Base-by-base conservation (phyloP, 2,113 vertebrate species). In the Orientallactaga bullata region DNA sequence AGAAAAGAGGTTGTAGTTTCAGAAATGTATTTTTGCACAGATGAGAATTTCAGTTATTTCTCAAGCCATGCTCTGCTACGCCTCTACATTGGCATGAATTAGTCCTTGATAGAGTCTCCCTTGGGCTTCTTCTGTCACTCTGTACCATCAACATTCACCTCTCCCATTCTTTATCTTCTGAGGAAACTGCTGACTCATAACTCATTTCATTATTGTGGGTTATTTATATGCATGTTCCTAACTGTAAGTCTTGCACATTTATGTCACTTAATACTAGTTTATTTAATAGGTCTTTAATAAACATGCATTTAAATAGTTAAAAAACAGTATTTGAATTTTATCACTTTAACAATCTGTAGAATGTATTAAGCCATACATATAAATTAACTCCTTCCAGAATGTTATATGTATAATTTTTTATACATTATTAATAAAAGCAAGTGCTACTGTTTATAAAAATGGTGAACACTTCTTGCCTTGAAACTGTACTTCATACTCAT, bases 381-480 rank as follows among this genome's bases (percentile, higher is more conserved):
- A 91, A 81, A 72, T 78, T 47, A 42, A 66, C 15, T 68, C 92
- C 28, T 87, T 55, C 63, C 42, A 76, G 89, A 89, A 47, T 9
- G 77, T 76, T 73, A 10, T 65, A 69, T 8, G 47, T 85, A 32
- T 82, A 86, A 80, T n/a, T 90, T 92, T 78, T 30, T n/a, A 58
- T n/a, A 37, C 0, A 24, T 93, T 71, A 61, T 26, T 85, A 65
- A 58, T 85, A 85, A 87, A 87, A 94, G 35, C 23, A 83, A 61
- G 37, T 71, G 21, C 30, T 80, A 7, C 5, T 88, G 17, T 61
- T 94, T 79, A 20, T 63, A 73, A 87, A 92, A 82, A 61, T 30
- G 30, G 61, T 24, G 60, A 15, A 12, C 69, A 60, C 55, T 77
- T 5, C 24, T 74, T 86, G 37, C 39, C 74, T 84, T 37, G 63